These are phyloP conservation scores for Sycophila texana DNA, from an alignment of 2,888 invertebrate species.

Conservation along the genomic window DNA sequence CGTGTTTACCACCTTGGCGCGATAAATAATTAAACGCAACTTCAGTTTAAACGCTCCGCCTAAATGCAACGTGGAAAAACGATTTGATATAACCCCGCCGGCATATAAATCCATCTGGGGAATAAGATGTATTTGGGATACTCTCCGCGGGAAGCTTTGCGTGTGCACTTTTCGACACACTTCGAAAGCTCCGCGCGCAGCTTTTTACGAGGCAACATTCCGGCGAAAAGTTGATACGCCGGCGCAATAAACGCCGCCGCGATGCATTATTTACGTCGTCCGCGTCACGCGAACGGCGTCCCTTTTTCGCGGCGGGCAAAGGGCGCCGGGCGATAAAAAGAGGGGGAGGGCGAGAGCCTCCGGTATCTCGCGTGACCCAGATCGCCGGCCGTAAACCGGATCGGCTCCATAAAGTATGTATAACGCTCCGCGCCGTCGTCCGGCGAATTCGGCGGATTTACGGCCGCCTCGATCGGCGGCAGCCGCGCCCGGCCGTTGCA, in stretches of 20 bases:
- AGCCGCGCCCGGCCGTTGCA: too few relatives aligned
- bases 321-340: too few relatives aligned
- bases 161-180: neutral
- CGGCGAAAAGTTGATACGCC: conserved; percentile 24
- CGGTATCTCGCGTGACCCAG: too few relatives aligned
- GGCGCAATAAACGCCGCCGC: neutral
- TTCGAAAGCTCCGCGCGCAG: neutral
- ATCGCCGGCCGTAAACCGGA: too few relatives aligned
- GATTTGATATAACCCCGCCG: neutral
- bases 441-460: too few relatives aligned
- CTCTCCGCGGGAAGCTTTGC: neutral
- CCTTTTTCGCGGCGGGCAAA: neutral
- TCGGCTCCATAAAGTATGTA: too few relatives aligned
- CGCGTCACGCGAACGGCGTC: conserved; percentile 8
- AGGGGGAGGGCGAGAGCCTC: too few relatives aligned
- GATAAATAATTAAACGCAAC: neutral
- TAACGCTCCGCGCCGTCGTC: too few relatives aligned
- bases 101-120: neutral
- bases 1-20: neutral
- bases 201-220: neutral
- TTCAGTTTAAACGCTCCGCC: neutral
- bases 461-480: too few relatives aligned
- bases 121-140: neutral
- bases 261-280: conserved; percentile 21
- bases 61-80: neutral